Base-by-base conservation (phyloP, 2,113 vertebrate species). In the Silurus asotus region DNA sequence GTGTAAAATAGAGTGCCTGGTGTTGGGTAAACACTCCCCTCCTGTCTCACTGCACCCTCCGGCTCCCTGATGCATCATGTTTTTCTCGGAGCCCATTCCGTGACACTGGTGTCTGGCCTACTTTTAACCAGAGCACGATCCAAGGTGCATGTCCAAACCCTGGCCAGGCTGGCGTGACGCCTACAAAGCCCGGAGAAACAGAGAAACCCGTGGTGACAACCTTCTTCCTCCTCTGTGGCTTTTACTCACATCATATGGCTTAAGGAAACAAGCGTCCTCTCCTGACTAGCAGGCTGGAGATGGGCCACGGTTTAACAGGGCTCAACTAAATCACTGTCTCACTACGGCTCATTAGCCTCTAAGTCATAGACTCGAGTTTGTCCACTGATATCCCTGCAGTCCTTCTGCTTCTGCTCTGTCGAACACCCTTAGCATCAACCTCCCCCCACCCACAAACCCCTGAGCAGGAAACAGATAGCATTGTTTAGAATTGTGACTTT, bases 1-100 rank as follows among this genome's bases (percentile, higher is more conserved):
- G 76, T 81, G 75, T 55, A 87, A 87, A 82, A 88, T 82, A 64
- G 69, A 70, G 61, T 51, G 25, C 76, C 19, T 56, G 83, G 67
- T 72, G 48, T 88, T 88, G 79, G 77, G 79, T 87, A 79, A 89
- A 85, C 88, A 82, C 70, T 85, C 56, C 67, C 62, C 49, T 74
- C 78, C 62, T 55, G 76, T 83, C 80, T 53, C 20, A 11, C 85
- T 37, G 19, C 81, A 72, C 76, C 62, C n/a, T 48, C 77, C 17
- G 37, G 78, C 23, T 87, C 75, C 81, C 81, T 45, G 67, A 76
- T 69, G 86, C 81, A 69, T 86, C 56, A 62, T 82, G 51, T 81
- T 72, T 80, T 37, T 81, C 82, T 86, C 55, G 19, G 49, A 67
- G 11, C 81, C 58, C 14, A 28, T 80, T 59, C 83, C 81, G 83